Conservation (phyloP, 2,113 vertebrate species). For the Protobothrops flavoviridis region DNA sequence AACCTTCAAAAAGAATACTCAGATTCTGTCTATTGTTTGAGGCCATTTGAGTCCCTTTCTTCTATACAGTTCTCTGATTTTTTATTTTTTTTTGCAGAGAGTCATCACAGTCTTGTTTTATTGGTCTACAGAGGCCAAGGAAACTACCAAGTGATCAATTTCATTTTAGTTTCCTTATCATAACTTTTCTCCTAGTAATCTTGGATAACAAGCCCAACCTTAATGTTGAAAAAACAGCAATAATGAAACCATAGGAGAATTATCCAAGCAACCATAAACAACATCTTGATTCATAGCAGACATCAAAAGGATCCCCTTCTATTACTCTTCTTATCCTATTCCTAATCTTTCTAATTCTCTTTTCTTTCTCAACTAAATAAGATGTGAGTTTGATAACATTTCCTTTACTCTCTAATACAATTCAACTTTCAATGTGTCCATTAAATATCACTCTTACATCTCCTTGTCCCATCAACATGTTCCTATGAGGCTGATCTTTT, state of each 20-base stretch:
- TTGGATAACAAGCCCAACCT: background rate
- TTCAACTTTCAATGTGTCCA: background rate
- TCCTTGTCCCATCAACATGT: background rate
- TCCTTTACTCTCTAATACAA: background rate
- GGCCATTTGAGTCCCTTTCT: background rate
- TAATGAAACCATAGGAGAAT: background rate
- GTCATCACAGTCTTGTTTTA: background rate
- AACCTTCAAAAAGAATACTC: background rate
- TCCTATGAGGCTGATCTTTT: background rate
- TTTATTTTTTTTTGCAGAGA: background rate
- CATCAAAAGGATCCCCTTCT: background rate
- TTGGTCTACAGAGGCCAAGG: background rate
- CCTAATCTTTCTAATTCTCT: background rate
- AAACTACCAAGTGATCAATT: background rate
- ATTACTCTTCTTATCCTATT: background rate
- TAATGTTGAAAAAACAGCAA: background rate
- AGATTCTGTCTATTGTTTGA: background rate
- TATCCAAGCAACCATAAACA: background rate
- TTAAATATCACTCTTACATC: background rate
- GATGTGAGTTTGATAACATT: background rate
- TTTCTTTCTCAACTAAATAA: background rate
- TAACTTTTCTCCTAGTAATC: background rate
- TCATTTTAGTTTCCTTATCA: background rate
- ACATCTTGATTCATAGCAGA: background rate
- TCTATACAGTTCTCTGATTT: background rate